These are phyloP conservation scores for Sarcophilus harrisii DNA, from an alignment of 2,797 vertebrate species.

Conservation along the genomic window DNA sequence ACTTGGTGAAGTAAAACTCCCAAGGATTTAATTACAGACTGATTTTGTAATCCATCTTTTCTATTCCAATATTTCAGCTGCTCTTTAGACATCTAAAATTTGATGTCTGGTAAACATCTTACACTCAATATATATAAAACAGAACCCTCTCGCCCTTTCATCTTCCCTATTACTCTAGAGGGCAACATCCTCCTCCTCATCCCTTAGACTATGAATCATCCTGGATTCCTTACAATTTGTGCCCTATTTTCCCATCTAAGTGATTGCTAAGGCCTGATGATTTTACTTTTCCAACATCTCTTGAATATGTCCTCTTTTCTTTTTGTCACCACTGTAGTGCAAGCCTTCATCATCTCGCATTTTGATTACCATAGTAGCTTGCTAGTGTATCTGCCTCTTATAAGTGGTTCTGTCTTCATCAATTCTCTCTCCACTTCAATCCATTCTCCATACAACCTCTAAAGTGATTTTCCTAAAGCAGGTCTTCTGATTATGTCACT, in stretches of 20 bases:
- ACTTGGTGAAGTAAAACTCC: too few relatives aligned
- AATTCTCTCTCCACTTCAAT: neutral
- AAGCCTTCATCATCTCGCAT: neutral
- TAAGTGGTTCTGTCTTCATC: neutral
- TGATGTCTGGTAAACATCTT: neutral
- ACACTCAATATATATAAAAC: neutral
- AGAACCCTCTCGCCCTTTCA: neutral
- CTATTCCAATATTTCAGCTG: neutral
- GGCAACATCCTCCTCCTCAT: neutral
- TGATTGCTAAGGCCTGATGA: neutral
- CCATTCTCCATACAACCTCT: neutral
- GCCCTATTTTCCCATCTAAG: neutral
- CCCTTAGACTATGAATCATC: neutral
- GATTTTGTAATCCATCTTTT: neutral
- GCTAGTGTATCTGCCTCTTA: neutral
- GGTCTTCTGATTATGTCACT: neutral
- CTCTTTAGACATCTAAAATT: neutral
- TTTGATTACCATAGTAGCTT: neutral
- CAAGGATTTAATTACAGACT: too few relatives aligned
- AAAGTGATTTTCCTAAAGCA: neutral
- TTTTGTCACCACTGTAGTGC: neutral
- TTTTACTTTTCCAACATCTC: neutral
- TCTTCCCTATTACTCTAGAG: neutral
- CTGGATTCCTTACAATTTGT: neutral
- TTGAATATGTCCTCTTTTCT: neutral